Base-by-base conservation (phyloP, 1,140 invertebrate species). In the Zaprionus nigranus region DNA sequence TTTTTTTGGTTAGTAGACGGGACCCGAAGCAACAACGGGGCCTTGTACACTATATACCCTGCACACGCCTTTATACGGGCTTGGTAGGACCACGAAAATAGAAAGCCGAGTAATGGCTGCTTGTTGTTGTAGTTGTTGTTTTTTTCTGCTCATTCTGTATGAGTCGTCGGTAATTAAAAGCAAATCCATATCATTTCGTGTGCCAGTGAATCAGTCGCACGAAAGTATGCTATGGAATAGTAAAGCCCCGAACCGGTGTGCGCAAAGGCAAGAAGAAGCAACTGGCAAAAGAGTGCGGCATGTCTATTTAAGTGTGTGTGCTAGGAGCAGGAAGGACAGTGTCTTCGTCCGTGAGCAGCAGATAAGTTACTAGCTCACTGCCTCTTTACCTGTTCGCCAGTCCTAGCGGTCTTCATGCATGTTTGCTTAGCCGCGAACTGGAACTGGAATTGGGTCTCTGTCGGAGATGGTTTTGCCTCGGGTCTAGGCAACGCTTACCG, bases 101-200 rank as follows among this genome's bases (percentile, higher is more conserved):
- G 54, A 43, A 46, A 70, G 20, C 58, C 53, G 17, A 70, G 49
- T 43, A 75, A 60, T 65, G 36, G 6, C 63, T 59, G 38, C 20
- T 40, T 49, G 36, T 62, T 67, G 64, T 61, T 75, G 59, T 74
- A 61, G 24, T 17, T 49, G 66, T 61, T 24, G n/a, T 69, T 43
- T n/a, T 43, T 20, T 36, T 4, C 22, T 34, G 4, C 5, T 24
- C 36, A 34, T 51, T 17, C 62, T 30, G 22, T 58, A 56, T 59
- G 70, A 75, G 68, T 43, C 67, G 68, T 34, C 67, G 28, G 78
- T 88, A 88, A 88, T 90, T 88, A 88, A 88, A 88, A 90, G 84
- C 70, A 90, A 90, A 88, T 88, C 85, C 84, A 88, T 88, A 88
- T 88, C 84, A 84, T 88, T 88, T 84, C 81, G 75, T 84, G 75